Conservation (phyloP, 37 sponge, comb jelly and placozoan species). For the Amphimedon queenslandica region DNA sequence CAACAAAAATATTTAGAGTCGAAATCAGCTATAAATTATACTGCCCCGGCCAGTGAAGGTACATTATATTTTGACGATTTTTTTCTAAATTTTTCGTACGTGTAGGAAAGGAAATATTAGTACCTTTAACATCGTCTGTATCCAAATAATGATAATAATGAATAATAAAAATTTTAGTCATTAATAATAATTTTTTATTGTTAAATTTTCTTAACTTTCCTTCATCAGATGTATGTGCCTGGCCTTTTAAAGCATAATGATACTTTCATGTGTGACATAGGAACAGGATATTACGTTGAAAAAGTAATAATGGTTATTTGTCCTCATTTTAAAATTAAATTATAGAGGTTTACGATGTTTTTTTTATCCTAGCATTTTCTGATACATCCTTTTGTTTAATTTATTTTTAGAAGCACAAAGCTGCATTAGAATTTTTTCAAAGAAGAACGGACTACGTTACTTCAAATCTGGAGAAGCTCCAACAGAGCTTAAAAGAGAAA, state of each 20-base stretch:
- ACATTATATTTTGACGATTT: background rate
- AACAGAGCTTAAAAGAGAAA: constrained; percentile 76
- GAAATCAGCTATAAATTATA: constrained; percentile 58
- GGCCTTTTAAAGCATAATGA: constrained; percentile 59
- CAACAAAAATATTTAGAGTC: constrained; percentile 86
- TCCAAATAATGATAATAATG: constrained; percentile 33
- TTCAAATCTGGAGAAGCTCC: constrained; percentile 79
- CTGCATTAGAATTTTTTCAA: constrained; percentile 75
- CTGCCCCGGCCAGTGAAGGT: constrained; percentile 65
- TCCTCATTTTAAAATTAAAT: background rate
- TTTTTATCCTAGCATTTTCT: background rate
- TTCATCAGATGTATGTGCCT: constrained; percentile 93
- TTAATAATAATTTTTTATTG: background rate
- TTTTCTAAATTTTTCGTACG: constrained; percentile 7
- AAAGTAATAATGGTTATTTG: constrained; percentile 52
- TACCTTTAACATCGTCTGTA: constrained; percentile 85
- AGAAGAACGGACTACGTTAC: constrained; percentile 81
- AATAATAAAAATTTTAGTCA: background rate
- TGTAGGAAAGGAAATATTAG: constrained; percentile 67
- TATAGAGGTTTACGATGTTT: background rate
- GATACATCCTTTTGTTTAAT: background rate
- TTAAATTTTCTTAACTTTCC: no score
- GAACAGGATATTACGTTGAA: constrained; percentile 95
- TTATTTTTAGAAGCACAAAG: constrained; percentile 44
- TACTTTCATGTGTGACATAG: constrained; percentile 90